A percentile compares a stretch with the other conserved stretches of the same genome.
Conservation (phyloP, 2,888 invertebrate species). For the Eristalis intricaria region DNA sequence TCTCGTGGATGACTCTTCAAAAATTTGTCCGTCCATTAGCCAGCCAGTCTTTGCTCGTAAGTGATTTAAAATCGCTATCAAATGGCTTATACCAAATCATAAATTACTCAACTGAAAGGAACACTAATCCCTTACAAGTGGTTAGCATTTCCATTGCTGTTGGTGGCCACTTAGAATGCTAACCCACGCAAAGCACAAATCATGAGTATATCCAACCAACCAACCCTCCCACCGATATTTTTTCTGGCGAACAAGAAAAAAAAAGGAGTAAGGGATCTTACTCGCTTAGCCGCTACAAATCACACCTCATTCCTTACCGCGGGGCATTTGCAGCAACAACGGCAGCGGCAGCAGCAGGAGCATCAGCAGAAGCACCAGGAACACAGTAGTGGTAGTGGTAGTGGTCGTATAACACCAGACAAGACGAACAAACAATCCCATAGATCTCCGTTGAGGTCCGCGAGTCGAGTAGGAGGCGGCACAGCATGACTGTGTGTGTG, state of each 20-base stretch:
- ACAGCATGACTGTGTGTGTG: neutral
- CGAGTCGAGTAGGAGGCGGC: constrained; percentile 46
- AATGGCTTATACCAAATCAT: constrained; percentile 63
- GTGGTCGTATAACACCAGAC: constrained; percentile 48
- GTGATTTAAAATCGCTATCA: constrained; percentile 60
- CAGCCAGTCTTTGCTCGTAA: constrained; percentile 13
- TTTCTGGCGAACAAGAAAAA: neutral
- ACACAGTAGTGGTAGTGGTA: constrained; percentile 22
- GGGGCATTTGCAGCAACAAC: constrained; percentile 39
- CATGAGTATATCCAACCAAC: constrained; percentile 45
- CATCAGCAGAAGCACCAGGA: constrained; percentile 20
- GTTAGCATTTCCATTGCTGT: constrained; percentile 29
- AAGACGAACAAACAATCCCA: constrained; percentile 68
- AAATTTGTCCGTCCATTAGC: constrained; percentile 47
- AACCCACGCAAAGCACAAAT: constrained; percentile 70
- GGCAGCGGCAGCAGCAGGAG: constrained; percentile 34
- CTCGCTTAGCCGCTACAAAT: constrained; percentile 69
- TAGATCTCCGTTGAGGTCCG: constrained; percentile 59
- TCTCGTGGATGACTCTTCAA: neutral
- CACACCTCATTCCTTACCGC: constrained; percentile 61
- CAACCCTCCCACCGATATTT: constrained; percentile 7
- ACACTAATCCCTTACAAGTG: constrained; percentile 62
- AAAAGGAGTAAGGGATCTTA: constrained; percentile 48
- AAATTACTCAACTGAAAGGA: constrained; percentile 57
- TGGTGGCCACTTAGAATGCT: constrained; percentile 69